Conservation (phyloP, 2,888 invertebrate genomes). For the Herminia tarsipennalis region DNA sequence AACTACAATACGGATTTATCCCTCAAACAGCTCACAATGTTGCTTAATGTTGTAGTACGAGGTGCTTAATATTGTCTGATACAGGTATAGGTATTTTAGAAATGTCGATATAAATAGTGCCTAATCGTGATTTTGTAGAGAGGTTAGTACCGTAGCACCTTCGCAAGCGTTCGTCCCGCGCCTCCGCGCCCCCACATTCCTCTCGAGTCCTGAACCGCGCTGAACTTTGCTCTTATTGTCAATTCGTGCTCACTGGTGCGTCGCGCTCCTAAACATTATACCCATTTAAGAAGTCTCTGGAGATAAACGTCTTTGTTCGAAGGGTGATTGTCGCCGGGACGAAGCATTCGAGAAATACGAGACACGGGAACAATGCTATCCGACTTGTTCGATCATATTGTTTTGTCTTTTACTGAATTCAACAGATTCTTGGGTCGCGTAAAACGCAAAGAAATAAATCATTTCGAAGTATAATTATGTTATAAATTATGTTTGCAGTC, state of each 20-base stretch:
- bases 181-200: slow-evolving; percentile 78
- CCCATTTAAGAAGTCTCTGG: slow-evolving; percentile 63
- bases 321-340: slow-evolving; percentile 55
- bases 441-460: slow-evolving; percentile 37
- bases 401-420: slow-evolving; percentile 29
- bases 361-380: slow-evolving; percentile 43
- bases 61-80: slow-evolving; percentile 53
- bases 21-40: slow-evolving; percentile 30
- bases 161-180: slow-evolving; percentile 61
- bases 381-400: slow-evolving; percentile 41
- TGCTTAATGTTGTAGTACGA: slow-evolving; percentile 43
- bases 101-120: slow-evolving; percentile 77
- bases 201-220: slow-evolving; percentile 79
- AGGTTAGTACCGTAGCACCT: slow-evolving; percentile 71
- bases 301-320: slow-evolving; percentile 64
- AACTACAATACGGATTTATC: slow-evolving; percentile 23
- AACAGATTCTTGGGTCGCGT: slow-evolving; percentile 28
- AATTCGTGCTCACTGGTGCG: slow-evolving; percentile 80
- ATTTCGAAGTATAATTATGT: slow-evolving; percentile 33
- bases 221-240: slow-evolving; percentile 85
- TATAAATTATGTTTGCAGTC: slow-evolving; percentile 41
- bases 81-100: slow-evolving; percentile 62
- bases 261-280: slow-evolving; percentile 69
- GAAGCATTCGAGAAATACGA: slow-evolving; percentile 52
- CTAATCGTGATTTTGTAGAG: slow-evolving; percentile 78